Base-by-base conservation (phyloP, 2,797 vertebrate genomes). In the Adrianichthys oophorus region DNA sequence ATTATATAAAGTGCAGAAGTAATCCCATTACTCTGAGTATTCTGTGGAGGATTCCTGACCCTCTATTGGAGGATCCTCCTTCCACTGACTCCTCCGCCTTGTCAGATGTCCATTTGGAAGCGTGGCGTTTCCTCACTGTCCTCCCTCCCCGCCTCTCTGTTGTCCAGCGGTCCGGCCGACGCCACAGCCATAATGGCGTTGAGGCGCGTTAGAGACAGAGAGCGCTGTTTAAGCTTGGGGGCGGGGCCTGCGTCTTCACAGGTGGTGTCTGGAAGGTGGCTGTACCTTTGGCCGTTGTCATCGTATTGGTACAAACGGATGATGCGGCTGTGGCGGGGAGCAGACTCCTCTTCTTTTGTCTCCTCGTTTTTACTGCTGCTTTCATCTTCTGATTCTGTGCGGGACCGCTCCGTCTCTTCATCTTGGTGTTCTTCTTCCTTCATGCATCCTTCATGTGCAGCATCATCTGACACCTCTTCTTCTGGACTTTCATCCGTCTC, bases 301-400 rank as follows among this genome's bases (percentile, higher is more conserved):
- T 93, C 82, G 0, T 93, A 93, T 78, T 93, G 90, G 76, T 92
- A 92, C 12, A 93, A 56, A 26, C 89, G 90, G 47, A 93, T 92
- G 59, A 92, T 64, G 0, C 91, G 87, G 6, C 63, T 64, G 0
- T 91, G 87, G 6, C 63, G 76, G 5, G 29, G 14, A 0, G 19
- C 14, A 0, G 52, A 15, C 12, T 23, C 2, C 41, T 4, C 0
- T 17, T 15, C 17, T 3, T 0, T 10, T 13, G 12, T 16, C 4
- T 57, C 41, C n/a, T 60, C 1, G 14, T 29, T 59, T 10, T 56
- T n/a, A 6, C 14, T 13, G 5, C 3, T 47, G 1, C 14, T 54
- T 37, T 59, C 49, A 0, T 70, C 67, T 2, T 62, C 61, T 1
- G 7, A 32, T 17, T 44, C 63, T 45, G 52, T 2, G 2, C 47